A percentile compares a stretch with the other conserved stretches of the same genome.
Evolutionary conservation across 2,797 vertebrate species (phyloP).

Genomic region (Geotrypetes seraphini): DNA sequence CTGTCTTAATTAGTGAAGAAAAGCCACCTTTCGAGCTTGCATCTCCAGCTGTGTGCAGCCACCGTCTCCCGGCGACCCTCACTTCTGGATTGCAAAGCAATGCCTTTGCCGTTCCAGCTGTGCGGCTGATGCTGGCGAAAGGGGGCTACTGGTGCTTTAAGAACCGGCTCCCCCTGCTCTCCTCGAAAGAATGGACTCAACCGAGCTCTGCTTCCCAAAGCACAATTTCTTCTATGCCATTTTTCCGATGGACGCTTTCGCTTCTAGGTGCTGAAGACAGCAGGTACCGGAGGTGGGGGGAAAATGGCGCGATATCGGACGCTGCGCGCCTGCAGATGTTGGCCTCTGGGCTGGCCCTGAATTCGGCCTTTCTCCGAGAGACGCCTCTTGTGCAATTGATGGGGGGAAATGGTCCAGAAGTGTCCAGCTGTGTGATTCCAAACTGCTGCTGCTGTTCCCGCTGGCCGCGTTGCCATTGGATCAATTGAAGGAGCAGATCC

Average conservation of each 20-base stretch:
- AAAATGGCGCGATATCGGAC: constrained; percentile 43
- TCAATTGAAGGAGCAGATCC: constrained; percentile 55
- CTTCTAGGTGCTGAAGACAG: constrained; percentile 47
- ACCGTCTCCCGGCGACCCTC: too few relatives aligned
- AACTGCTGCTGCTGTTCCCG: constrained; percentile 24
- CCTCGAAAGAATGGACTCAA: constrained; percentile 77
- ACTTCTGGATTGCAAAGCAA: too few relatives aligned
- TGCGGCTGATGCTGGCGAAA: constrained; percentile 26
- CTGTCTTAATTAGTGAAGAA: too few relatives aligned
- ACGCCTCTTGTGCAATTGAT: constrained; percentile 49
- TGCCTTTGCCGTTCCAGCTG: constrained; percentile 17
- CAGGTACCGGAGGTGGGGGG: constrained; percentile 38
- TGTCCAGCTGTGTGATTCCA: constrained; percentile 51
- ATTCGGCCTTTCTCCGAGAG: constrained; percentile 27
- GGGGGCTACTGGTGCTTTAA: constrained; percentile 82
- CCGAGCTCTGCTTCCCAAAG: constrained; percentile 79
- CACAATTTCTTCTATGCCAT: constrained; percentile 88
- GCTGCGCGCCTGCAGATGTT: constrained; percentile 9
- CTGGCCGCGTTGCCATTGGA: constrained; percentile 69
- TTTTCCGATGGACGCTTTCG: constrained; percentile 71
- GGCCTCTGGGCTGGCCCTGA: constrained; percentile 31
- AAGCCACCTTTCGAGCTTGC: too few relatives aligned
- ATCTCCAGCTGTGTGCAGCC: too few relatives aligned
- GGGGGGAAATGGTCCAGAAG: constrained; percentile 52
- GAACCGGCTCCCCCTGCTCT: constrained; percentile 64